phyloP scores from a whole-genome alignment of 2,797 vertebrate species.

The Serranus cabrilla region DNA sequence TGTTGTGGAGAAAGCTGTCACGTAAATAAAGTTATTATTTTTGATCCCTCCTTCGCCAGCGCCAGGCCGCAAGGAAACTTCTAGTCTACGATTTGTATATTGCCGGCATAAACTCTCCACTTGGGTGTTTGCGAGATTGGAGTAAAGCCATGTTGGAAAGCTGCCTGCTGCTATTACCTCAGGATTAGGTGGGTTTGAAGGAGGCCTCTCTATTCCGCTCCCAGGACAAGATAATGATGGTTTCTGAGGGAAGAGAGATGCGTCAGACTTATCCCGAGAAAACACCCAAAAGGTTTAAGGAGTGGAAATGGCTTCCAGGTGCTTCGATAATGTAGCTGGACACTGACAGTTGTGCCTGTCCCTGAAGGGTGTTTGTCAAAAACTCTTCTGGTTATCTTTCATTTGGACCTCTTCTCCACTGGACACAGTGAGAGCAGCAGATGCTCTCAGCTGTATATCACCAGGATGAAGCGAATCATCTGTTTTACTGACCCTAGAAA shows the following conservation, averaged over 20 bases:
- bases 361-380: slow-evolving; percentile 7
- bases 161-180: slow-evolving; percentile 61
- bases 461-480: slow-evolving; percentile 12
- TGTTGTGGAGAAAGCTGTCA: slow-evolving; percentile 29
- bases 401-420: slow-evolving; percentile 9
- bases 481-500: slow-evolving; percentile 16
- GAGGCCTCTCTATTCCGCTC: slow-evolving; percentile 34
- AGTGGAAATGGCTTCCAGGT: slow-evolving; percentile 72
- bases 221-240: slow-evolving; percentile 72
- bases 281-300: slow-evolving; percentile 39
- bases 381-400: slow-evolving; percentile 19
- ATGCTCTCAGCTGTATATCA: slow-evolving; percentile 24
- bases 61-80: slow-evolving; percentile 35
- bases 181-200: slow-evolving; percentile 65
- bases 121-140: slow-evolving; percentile 58
- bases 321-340: slow-evolving; percentile 31
- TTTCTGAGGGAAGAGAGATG: slow-evolving; percentile 57
- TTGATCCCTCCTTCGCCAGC: slow-evolving; percentile 19
- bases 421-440: slow-evolving; percentile 16
- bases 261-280: slow-evolving; percentile 34
- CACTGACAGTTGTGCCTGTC: slow-evolving; percentile 8
- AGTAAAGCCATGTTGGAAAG: slow-evolving; percentile 53
- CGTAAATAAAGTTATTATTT: slow-evolving; percentile 52
- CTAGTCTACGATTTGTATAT: slow-evolving; percentile 52
- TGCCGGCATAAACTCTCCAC: slow-evolving; percentile 46